Conservation (phyloP, 2,888 invertebrate genomes). For the Ennomos quercinarius region DNA sequence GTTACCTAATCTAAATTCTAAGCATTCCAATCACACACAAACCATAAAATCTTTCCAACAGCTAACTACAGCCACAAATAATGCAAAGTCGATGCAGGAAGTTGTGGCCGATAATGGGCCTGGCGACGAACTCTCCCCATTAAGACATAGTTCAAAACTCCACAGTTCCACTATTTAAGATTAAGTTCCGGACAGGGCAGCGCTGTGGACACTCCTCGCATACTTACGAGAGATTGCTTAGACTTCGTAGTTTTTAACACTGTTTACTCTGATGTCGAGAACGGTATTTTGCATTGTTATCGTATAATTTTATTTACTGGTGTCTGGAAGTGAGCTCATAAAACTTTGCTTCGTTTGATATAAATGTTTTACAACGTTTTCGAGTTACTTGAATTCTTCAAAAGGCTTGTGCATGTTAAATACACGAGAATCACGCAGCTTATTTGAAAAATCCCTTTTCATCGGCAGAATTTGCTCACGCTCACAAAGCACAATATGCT, state of each 20-base stretch:
- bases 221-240: conserved; percentile 40
- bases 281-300: no score
- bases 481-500: conserved; percentile 57
- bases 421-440: conserved; percentile 38
- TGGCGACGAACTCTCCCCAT: conserved; percentile 51
- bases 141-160: conserved; percentile 51
- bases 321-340: no score
- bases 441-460: conserved; percentile 55
- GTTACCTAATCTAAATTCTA: not conserved
- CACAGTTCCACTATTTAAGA: conserved; percentile 55
- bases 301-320: no score
- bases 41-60: conserved; percentile 17
- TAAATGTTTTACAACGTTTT: no score
- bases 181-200: conserved; percentile 44
- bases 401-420: conserved; percentile 28
- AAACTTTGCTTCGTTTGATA: no score
- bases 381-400: conserved; percentile 4
- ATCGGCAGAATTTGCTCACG: conserved; percentile 47
- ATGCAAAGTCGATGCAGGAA: conserved; percentile 36
- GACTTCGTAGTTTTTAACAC: conserved; percentile 33
- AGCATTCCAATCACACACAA: conserved; percentile 8
- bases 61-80: conserved; percentile 25
- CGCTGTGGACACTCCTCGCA: conserved; percentile 41
- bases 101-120: conserved; percentile 53
- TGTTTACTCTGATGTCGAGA: conserved; percentile 15